These are phyloP conservation scores for Brevimyrus niger DNA, from an alignment of 2,113 vertebrate species.

Conservation along the genomic window DNA sequence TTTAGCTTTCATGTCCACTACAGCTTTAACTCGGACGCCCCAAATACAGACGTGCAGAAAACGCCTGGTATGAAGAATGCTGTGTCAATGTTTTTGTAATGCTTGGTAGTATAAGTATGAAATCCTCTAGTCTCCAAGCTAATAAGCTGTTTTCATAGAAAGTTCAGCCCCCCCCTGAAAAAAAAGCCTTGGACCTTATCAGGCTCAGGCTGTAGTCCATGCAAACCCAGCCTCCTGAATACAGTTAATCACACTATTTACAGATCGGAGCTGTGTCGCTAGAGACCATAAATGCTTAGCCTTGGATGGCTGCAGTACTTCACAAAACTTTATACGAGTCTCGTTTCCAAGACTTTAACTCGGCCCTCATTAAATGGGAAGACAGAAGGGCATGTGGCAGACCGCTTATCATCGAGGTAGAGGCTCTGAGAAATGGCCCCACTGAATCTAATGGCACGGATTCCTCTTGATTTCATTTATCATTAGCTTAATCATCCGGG, in stretches of 20 bases:
- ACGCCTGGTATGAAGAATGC: neutral
- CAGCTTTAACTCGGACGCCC: neutral
- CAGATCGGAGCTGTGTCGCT: constrained; percentile 54
- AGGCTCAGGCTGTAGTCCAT: constrained; percentile 32
- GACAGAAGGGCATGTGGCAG: constrained; percentile 11
- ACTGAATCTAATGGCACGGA: neutral
- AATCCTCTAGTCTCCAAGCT: neutral
- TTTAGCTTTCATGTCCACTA: neutral
- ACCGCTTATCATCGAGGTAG: constrained; percentile 7
- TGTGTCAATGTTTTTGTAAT: neutral
- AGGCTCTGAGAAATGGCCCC: neutral
- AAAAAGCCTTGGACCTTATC: constrained; percentile 34
- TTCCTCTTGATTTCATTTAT: neutral
- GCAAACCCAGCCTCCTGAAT: constrained; percentile 39
- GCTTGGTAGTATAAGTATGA: neutral
- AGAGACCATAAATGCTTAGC: constrained; percentile 52
- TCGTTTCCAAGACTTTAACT: constrained; percentile 45
- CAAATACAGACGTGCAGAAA: neutral
- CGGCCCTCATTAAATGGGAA: constrained; percentile 28
- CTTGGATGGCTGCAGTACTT: constrained; percentile 45
- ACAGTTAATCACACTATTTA: constrained; percentile 62
- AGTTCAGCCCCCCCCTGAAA: neutral
- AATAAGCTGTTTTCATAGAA: neutral
- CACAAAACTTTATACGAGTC: constrained; percentile 39
- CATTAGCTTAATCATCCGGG: neutral